These are phyloP conservation scores for Acanthococcus lagerstroemiae DNA, from an alignment of 2,888 invertebrate genomes.

Conservation along the genomic window DNA sequence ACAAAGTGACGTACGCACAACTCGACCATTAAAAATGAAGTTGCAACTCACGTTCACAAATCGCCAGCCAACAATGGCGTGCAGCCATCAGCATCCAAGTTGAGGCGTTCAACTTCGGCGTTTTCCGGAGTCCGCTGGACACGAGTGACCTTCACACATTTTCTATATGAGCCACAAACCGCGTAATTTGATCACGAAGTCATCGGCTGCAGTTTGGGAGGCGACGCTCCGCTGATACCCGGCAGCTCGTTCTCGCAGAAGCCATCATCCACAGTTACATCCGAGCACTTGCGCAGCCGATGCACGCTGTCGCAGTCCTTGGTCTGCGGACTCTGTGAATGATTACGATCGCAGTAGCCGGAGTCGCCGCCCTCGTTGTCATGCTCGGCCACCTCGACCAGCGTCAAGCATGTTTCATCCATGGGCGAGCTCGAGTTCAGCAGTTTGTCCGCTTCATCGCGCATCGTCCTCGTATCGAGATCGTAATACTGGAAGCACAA, in stretches of 20 bases:
- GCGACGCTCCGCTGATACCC: not conserved
- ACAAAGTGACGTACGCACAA: no score
- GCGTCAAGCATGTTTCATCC: not conserved
- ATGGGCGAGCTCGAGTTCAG: not conserved
- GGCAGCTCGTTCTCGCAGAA: constrained; percentile 19
- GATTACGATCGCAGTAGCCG: constrained; percentile 24
- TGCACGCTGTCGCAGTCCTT: not conserved
- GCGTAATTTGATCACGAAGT: no score
- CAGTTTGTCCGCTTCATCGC: not conserved
- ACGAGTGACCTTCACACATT: no score
- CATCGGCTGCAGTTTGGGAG: not conserved
- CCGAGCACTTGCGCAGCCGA: constrained; percentile 8
- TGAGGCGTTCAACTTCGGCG: no score
- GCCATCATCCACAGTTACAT: constrained; percentile 20
- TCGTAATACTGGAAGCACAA: constrained; percentile 1
- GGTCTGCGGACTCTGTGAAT: constrained; percentile 15
- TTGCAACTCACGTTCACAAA: no score
- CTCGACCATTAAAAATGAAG: no score
- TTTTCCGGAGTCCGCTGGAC: no score
- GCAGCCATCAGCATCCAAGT: no score
- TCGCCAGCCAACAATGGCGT: no score
- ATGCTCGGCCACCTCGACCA: not conserved
- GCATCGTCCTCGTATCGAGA: not conserved
- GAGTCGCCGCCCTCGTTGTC: constrained; percentile 29
- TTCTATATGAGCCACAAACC: no score